phyloP scores from a whole-genome alignment of 2,797 vertebrate genomes.

The Sebastes trivittatus region DNA sequence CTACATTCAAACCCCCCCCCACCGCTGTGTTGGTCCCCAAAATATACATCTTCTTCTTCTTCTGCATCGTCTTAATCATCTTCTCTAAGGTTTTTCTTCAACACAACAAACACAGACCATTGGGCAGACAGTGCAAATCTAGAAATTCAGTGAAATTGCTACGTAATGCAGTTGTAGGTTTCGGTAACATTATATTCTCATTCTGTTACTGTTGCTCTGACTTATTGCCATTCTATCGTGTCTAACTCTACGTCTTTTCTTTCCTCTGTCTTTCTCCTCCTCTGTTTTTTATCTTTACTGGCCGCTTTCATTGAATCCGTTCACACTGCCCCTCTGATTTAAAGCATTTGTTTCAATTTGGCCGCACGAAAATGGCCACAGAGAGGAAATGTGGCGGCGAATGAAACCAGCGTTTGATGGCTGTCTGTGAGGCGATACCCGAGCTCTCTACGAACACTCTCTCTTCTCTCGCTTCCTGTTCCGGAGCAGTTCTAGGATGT shows the following conservation, averaged over 20 bases:
- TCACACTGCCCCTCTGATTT: constrained; percentile 22
- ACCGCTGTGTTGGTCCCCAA: constrained; percentile 80
- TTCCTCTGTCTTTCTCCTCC: constrained; percentile 59
- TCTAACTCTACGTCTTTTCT: constrained; percentile 70
- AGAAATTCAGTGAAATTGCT: constrained; percentile 83
- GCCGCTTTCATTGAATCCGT: background rate
- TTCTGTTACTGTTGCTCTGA: constrained; percentile 64
- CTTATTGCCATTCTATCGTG: constrained; percentile 74
- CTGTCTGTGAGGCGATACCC: constrained; percentile 38
- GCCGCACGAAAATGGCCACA: constrained; percentile 1
- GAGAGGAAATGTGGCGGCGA: constrained; percentile 15
- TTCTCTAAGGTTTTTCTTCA: constrained; percentile 79
- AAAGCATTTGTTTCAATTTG: constrained; percentile 35
- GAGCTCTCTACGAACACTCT: constrained; percentile 39
- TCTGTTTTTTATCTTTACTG: constrained; percentile 1
- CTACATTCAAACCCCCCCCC: constrained; percentile 82
- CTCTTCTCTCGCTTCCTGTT: constrained; percentile 43
- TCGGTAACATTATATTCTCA: constrained; percentile 69
- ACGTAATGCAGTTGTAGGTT: constrained; percentile 80
- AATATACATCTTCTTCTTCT: constrained; percentile 76
- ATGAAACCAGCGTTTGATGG: constrained; percentile 26
- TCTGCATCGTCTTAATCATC: constrained; percentile 61
- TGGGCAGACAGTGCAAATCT: constrained; percentile 85
- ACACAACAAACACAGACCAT: constrained; percentile 83
- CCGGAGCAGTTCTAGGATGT: constrained; percentile 23